phyloP scores from a whole-genome alignment of 2,797 vertebrate genomes.

The Sphenopsis melanotis region DNA sequence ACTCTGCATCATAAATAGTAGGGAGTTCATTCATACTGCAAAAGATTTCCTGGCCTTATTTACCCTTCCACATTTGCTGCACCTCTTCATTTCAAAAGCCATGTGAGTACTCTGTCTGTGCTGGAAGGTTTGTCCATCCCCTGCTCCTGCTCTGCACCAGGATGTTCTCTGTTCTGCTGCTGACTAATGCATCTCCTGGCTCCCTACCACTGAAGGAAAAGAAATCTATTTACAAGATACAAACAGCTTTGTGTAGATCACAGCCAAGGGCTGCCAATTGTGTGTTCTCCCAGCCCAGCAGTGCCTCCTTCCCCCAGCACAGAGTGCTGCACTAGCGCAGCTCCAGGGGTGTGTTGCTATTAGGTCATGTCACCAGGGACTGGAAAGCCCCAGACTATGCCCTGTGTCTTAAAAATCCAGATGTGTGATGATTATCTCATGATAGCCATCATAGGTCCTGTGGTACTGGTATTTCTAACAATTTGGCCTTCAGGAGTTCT shows the following conservation, averaged over 20 bases:
- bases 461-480: neutral
- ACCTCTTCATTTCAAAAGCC: neutral
- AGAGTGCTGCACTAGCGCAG: rapidly evolving
- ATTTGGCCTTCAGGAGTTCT: neutral
- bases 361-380: constrained; percentile 12
- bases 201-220: neutral
- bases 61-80: neutral
- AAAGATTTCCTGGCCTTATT: neutral
- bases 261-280: neutral
- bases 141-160: neutral
- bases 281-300: neutral
- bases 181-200: neutral
- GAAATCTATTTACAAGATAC: neutral
- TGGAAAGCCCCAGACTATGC: neutral
- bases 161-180: neutral
- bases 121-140: neutral
- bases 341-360: neutral
- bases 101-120: neutral
- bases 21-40: neutral
- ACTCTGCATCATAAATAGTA: neutral
- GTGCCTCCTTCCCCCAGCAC: neutral
- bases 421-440: neutral
- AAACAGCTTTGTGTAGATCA: neutral
- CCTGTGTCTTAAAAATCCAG: neutral
- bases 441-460: neutral